Evolutionary conservation across 2,797 vertebrate genomes (phyloP), one percentile per base, ranked within the genome.

Genomic region (Limosa lapponica): DNA sequence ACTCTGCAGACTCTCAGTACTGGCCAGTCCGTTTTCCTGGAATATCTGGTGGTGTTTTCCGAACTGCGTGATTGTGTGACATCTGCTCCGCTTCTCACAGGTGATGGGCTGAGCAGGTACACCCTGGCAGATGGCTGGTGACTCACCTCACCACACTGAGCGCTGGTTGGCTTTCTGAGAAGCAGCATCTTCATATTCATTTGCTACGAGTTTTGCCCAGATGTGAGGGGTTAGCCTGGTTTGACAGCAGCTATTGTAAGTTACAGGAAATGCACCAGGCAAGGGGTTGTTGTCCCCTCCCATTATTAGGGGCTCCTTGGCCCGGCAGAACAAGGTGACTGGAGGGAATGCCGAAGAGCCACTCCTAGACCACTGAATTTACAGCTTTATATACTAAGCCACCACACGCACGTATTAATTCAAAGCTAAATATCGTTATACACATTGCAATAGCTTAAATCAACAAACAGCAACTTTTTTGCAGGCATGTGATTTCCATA

Each of bases 31-130:
- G 71, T 98, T 96, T 97, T 97, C 97, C 96, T 89, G 96, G 97
- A 97, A 91, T 97, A 91, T 88, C 95, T 96, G 71, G 91, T 69
- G 90, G 66, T 96, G 95, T 97, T 98, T 98, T 96, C 96, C 96
- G 97, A 96, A 97, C 55, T 95, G 96, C 96, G 59, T 77, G 96
- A 96, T 77, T 97, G 97, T 97, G 97, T 97, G 97, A 97, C 97
- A 97, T 98, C 97, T 98, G 97, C 93, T 97, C 87, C 93, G 93
- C 97, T 97, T 97, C 97, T 98, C 97, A 94, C 97, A 97, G 66
- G 94, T 96, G 97, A 97, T 95, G 91, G 78, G 95, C 95, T 83
- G 94, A 93, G 96, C 86, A 97, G 97, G 97, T 97, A 94, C 75
- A 95, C 37, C 8, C 88, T 79, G 93, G 97, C 97, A 98, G 97